Conservation (phyloP, 2,113 vertebrate species). For the Phoxinus phoxinus region DNA sequence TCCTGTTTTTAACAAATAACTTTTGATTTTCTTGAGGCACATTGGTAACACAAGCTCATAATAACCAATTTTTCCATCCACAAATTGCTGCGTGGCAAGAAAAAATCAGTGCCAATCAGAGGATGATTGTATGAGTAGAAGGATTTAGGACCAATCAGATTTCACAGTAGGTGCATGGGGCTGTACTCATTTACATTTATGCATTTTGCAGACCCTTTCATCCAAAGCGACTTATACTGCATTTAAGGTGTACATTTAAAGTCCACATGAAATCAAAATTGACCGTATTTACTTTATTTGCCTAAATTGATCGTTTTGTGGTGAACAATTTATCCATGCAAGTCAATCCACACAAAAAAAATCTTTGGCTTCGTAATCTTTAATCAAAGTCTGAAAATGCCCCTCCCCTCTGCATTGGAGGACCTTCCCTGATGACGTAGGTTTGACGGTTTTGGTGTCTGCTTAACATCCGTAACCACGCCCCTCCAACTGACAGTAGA, state of each 20-base stretch:
- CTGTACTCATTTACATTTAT: background rate
- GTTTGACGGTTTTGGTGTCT: too few relatives aligned
- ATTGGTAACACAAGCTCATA: conserved; percentile 7
- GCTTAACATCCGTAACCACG: too few relatives aligned
- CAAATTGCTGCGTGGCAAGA: background rate
- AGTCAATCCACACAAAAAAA: too few relatives aligned
- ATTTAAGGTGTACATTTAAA: background rate
- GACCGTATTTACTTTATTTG: too few relatives aligned
- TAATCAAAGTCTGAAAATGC: too few relatives aligned
- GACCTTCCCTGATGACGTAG: too few relatives aligned
- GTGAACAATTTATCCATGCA: too few relatives aligned
- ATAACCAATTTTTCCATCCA: background rate
- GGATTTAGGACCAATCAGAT: background rate
- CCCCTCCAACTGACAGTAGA: too few relatives aligned
- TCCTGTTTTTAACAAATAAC: conserved; percentile 52
- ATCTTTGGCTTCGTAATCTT: too few relatives aligned
- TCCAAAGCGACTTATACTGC: background rate
- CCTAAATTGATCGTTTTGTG: too few relatives aligned
- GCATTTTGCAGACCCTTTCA: background rate
- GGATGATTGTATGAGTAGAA: background rate
- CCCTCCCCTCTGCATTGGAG: too few relatives aligned
- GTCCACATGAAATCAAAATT: too few relatives aligned
- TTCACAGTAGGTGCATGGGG: background rate
- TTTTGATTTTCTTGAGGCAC: conserved; percentile 8
- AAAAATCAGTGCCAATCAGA: background rate